Evolutionary conservation across 2,797 vertebrate genomes (phyloP), one percentile per base, ranked within the genome.

Genomic region (Halcyon smyrnensis): DNA sequence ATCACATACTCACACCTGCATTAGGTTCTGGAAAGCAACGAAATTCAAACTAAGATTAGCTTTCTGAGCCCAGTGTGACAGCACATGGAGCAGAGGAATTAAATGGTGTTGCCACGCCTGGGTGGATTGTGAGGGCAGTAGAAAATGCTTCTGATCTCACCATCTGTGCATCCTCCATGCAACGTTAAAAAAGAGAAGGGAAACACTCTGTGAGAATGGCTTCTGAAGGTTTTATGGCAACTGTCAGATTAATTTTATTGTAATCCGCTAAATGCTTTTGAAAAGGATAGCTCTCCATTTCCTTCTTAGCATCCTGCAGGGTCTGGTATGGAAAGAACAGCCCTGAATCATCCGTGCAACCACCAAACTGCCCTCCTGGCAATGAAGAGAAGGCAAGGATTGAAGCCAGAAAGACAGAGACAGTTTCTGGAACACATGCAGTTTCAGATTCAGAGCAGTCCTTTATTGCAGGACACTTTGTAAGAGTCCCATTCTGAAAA

Each of bases 111-210:
- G 68, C 56, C 6, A 6, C 27, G 39, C n/a, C 78, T 53, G 50
- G 3, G 0, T 3, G 30, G 27, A 43, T 7, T 63, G 68, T 75
- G 30, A 82, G 18, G 21, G 25, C 70, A 76, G 50, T 13, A 8
- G 74, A 74, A 69, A 76, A 51, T 11, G 6, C 51, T 11, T 6
- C 50, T 57, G 54, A 8, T 53, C 30, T 70, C 32, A 8, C 50
- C 1, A 0, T n/a, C 41, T 6, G 0, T 30, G 23, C 45, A 65
- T 20, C 46, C 67, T 64, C 59, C 24, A 14, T 14, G 30, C 1
- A 1, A 24, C 0, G 0, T 9, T 59, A 14, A 75, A 78, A 74
- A 16, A 53, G 56, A 30, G 36, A 54, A 91, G 67, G 60, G 65
- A 70, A 80, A 57, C 11, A 2, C 50, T 25, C 30, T 17, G n/a